These are phyloP conservation scores for Eriocheir sinensis DNA, from an alignment of 1,140 invertebrate species.

Conservation along the genomic window DNA sequence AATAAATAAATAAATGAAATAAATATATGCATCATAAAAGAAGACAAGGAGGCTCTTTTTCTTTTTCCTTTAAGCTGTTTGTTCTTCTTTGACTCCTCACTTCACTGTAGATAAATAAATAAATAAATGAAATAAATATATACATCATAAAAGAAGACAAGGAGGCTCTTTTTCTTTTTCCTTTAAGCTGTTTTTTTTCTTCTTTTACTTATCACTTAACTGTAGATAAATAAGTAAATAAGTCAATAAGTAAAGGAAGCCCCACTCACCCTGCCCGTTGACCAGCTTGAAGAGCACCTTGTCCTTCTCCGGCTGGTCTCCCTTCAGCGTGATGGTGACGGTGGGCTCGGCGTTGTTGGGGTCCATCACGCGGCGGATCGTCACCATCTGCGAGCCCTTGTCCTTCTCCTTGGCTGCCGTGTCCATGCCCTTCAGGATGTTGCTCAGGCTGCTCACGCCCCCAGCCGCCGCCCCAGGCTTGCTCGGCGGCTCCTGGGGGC, in stretches of 20 bases:
- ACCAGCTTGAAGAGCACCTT: conserved; percentile 88
- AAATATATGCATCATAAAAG: too few relatives aligned
- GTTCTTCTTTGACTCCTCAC: background rate
- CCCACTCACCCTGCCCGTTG: conserved; percentile 85
- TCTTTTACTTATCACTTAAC: too few relatives aligned
- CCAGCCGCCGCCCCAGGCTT: conserved; percentile 42
- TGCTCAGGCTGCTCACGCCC: conserved; percentile 70
- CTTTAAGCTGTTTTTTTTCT: too few relatives aligned
- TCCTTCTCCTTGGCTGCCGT: conserved; percentile 70
- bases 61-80: too few relatives aligned
- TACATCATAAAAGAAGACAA: background rate
- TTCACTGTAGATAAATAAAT: background rate
- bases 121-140: background rate
- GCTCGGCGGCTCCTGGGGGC: conserved; percentile 17
- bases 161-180: background rate
- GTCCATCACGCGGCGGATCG: conserved; percentile 87
- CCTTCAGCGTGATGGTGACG: conserved; percentile 89
- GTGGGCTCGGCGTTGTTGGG: conserved; percentile 86
- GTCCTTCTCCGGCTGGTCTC: conserved; percentile 88
- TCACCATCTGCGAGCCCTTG: conserved; percentile 86
- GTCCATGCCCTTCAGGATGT: conserved; percentile 76
- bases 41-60: too few relatives aligned
- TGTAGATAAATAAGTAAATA: background rate
- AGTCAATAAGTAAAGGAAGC: background rate
- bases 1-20: too few relatives aligned